Evolutionary conservation across 1,140 invertebrate genomes (phyloP), one percentile per base, ranked within the genome.

Genomic region (Ceratosolen solmsi): DNA sequence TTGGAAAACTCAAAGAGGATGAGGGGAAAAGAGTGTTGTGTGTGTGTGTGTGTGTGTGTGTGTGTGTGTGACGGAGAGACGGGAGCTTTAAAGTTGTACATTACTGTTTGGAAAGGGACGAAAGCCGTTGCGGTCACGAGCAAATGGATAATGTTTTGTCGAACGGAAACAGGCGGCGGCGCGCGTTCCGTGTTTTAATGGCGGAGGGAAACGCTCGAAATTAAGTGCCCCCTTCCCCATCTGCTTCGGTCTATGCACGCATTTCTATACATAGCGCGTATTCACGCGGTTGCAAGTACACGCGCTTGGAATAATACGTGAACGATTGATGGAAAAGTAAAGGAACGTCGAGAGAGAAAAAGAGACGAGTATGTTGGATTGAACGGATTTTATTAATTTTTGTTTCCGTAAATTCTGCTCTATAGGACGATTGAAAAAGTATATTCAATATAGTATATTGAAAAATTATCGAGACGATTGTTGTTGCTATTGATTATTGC

Each of bases 121-220:
- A 49, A 49, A 22, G 68, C 70, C 68, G 27, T 54, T 71, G 76
- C 76, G 49, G 49, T 79, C n/a, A 60, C 58, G 30, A 73, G 73
- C 79, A 73, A 83, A 83, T 79, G 82, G 82, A 73, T 81, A 81
- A 81, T 84, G 83, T 82, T 82, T 82, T 82, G 80, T 77, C 74
- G 60, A 81, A 76, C 60, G 49, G 60, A 68, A 78, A 78, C 60
- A 36, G 75, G 58, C n/a, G 13, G 41, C 70, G 20, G 41, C 36
- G n/a, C 51, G 65, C 79, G 82, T 76, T 75, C 46, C 25, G 51
- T 33, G 73, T 83, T 83, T 83, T 80, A 84, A 84, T 84, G 75
- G 74, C 73, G 56, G 68, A 71, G 74, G 65, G 54, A 78, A 78
- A 77, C 70, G 75, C 60, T 73, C 54, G 73, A 80, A 80, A 83